phyloP scores from a whole-genome alignment of 2,888 invertebrate species.

The Lepidonotus clava region DNA sequence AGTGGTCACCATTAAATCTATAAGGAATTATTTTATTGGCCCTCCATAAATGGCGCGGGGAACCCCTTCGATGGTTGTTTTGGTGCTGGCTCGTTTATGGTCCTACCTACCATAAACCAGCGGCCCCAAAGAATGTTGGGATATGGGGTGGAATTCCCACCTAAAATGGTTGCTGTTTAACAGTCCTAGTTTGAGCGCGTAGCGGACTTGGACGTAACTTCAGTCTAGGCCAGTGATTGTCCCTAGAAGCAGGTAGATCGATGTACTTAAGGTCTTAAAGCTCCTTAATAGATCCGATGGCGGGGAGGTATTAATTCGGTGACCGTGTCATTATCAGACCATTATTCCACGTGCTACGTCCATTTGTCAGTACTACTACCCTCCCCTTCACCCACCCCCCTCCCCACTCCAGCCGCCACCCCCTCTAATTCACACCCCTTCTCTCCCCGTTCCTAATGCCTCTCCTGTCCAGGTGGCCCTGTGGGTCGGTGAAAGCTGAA shows the following conservation, averaged over 20 bases:
- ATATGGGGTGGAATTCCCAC: no score
- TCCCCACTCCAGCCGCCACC: neutral
- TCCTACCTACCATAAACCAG: no score
- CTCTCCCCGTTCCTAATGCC: neutral
- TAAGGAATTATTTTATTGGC: no score
- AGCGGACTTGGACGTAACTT: no score
- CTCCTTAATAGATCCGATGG: conserved; percentile 18
- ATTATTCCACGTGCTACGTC: neutral
- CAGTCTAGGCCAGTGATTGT: no score
- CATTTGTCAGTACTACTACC: conserved; percentile 12
- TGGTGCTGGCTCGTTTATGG: no score
- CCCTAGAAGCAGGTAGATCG: conserved; percentile 37
- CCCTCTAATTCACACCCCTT: neutral
- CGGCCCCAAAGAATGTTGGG: no score
- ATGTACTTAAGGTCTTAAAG: neutral
- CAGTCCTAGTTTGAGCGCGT: no score
- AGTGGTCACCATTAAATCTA: no score
- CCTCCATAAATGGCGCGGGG: no score
- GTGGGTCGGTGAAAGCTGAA: conserved; percentile 3
- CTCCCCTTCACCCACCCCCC: neutral
- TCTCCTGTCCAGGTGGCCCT: conserved; percentile 35
- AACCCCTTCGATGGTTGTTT: no score
- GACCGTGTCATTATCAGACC: conserved; percentile 21
- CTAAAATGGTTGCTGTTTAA: no score
- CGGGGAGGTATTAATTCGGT: neutral